Base-by-base conservation (phyloP, 1,140 invertebrate species). In the roundworm (Caenorhabditis elegans) region DNA sequence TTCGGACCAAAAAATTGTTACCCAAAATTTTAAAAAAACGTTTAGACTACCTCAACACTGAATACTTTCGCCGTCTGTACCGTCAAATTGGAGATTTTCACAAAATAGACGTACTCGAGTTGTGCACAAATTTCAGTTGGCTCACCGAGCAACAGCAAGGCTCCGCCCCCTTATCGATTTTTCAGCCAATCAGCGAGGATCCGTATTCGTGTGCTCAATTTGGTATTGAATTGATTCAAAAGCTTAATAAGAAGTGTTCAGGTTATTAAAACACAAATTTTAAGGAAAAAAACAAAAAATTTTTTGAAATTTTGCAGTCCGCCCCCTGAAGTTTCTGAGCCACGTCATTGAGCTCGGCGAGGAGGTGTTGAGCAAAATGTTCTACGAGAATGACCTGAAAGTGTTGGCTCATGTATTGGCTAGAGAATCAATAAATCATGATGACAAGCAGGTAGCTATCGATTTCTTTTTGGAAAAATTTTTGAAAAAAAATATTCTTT, bases 371-470 rank as follows among this genome's bases (percentile, higher is more conserved):
- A 19, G 8, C 10, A 65, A 65, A 36, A 65, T 65, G 55, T 65
- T 65, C 17, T 65, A 65, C 17, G 55, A 65, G 17, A 65, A 65
- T n/a, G 55, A 65, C 34, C 11, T 65, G 28, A 65, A 65, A 65
- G 55, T 65, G 4, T 34, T 65, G 55, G 55, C 55, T 17, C 55
- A 65, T 34, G 55, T 65, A 0, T n/a, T 65, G 11, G 55, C 55
- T 5, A 8, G 55, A 34, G 55, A 65, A 36, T 34, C 55, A 4
- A 65, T 65, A 15, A 65, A 65, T 65, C 55, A 65, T 34, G 55
- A 65, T 65, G 55, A 65, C 1, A 13, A 34, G 17, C 10, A 36
- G 55, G 55, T 65, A 60, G 3, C 13, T 43, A 8, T 43, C 6
- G 39, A 43, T 43, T 43, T 43, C 39, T 43, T 55, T 55, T 55